Conservation (phyloP, 2,113 vertebrate genomes). For the Labeo catla region DNA sequence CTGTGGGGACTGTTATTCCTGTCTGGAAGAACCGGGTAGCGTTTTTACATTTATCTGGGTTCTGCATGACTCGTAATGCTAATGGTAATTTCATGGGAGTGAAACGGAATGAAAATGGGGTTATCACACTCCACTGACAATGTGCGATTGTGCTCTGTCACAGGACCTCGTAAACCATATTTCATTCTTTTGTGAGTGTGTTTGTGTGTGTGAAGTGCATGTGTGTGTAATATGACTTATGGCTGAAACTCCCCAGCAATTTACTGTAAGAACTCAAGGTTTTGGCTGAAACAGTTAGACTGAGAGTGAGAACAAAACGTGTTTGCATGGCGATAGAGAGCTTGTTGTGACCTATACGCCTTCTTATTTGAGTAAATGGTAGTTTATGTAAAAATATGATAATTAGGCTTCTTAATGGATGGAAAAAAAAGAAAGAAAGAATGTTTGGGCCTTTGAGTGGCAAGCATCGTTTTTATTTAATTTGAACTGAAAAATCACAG, state of each 20-base stretch:
- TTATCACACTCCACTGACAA: conserved; percentile 95
- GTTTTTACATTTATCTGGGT: conserved; percentile 97
- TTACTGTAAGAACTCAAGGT: conserved; percentile 35
- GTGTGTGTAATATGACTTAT: conserved; percentile 85
- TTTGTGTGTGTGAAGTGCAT: conserved; percentile 59
- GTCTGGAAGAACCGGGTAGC: conserved; percentile 97
- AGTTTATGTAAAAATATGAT: conserved; percentile 5
- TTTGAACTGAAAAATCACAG: neutral
- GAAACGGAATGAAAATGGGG: conserved; percentile 96
- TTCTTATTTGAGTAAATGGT: neutral
- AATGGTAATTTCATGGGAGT: conserved; percentile 99
- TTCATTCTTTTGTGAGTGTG: conserved; percentile 75
- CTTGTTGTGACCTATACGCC: neutral
- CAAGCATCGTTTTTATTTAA: neutral
- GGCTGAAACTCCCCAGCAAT: conserved; percentile 76
- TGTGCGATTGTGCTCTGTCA: conserved; percentile 93
- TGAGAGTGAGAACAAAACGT: conserved; percentile 27
- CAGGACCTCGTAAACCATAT: conserved; percentile 88
- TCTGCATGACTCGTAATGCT: conserved; percentile 99
- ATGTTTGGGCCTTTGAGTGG: neutral
- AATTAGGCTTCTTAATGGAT: neutral
- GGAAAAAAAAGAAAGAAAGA: neutral
- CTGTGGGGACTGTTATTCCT: conserved; percentile 96
- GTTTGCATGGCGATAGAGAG: neutral
- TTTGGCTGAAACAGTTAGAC: conserved; percentile 41